phyloP scores from a whole-genome alignment of 2,113 vertebrate species.

The Anarhynchus alexandrinus region DNA sequence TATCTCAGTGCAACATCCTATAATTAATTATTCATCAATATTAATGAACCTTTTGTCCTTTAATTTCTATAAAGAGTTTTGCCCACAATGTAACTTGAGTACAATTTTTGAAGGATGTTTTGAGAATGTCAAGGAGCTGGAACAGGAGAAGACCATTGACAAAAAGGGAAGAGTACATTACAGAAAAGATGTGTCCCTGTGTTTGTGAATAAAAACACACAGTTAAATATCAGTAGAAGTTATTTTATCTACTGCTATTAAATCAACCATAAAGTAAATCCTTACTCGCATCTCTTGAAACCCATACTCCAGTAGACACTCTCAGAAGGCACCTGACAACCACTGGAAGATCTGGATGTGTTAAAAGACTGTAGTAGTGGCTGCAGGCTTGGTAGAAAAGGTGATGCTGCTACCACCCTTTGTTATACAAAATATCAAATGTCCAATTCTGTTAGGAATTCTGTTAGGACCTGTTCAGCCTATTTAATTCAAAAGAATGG shows the following conservation, averaged over 20 bases:
- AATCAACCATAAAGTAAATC: not conserved
- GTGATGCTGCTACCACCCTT: not conserved
- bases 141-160: not conserved
- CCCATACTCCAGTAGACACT: not conserved
- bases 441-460: not conserved
- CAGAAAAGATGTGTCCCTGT: not conserved
- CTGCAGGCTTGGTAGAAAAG: not conserved
- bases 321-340: not conserved
- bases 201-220: not conserved
- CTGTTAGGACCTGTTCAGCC: not conserved
- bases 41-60: not conserved
- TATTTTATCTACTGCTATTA: not conserved
- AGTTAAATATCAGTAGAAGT: not conserved
- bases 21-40: slow-evolving; percentile 10
- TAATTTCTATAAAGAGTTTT: not conserved
- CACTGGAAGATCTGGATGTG: not conserved
- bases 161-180: not conserved
- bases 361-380: not conserved
- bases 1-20: not conserved
- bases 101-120: not conserved
- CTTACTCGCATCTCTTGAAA: not conserved
- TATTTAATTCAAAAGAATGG: not conserved
- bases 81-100: not conserved
- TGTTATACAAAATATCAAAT: not conserved
- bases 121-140: not conserved